A percentile compares a stretch with the other conserved stretches of the same genome.
These are phyloP conservation scores for Scylla paramamosain DNA, from an alignment of 1,140 invertebrate genomes.

Conservation along the genomic window DNA sequence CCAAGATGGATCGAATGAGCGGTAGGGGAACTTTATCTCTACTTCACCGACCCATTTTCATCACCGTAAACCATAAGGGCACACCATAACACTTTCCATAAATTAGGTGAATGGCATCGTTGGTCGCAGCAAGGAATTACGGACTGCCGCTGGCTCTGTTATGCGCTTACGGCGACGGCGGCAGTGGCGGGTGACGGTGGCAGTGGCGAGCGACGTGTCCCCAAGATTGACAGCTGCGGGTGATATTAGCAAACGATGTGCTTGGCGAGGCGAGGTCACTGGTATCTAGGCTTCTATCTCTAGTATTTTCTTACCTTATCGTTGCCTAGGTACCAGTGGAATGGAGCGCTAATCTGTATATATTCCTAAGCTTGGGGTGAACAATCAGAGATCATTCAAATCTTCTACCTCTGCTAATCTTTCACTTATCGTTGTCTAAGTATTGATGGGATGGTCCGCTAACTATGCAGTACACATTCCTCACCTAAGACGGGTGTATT, in stretches of 20 bases:
- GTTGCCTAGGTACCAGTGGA: too few relatives aligned
- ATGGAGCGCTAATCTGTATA: too few relatives aligned
- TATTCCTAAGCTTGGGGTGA: too few relatives aligned
- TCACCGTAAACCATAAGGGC: conserved; percentile 45
- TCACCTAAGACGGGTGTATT: too few relatives aligned
- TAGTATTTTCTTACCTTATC: too few relatives aligned
- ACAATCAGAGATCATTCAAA: too few relatives aligned
- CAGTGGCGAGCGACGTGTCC: neutral
- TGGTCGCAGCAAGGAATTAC: conserved; percentile 43
- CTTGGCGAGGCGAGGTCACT: neutral
- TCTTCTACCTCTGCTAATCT: too few relatives aligned
- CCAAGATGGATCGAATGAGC: conserved; percentile 53
- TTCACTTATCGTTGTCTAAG: too few relatives aligned
- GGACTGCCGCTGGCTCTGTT: conserved; percentile 20
- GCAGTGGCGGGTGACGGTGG: neutral
- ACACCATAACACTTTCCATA: conserved; percentile 59
- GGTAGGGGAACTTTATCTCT: conserved; percentile 1
- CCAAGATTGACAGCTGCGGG: neutral
- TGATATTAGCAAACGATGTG: neutral
- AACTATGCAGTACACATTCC: too few relatives aligned
- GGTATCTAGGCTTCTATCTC: too few relatives aligned
- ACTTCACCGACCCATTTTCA: conserved; percentile 61
- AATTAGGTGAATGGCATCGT: conserved; percentile 46
- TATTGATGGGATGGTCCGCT: too few relatives aligned
- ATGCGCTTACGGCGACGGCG: neutral